Evolutionary conservation across 2,113 vertebrate genomes (phyloP).

Genomic region (Beaufortia kweichowensis): DNA sequence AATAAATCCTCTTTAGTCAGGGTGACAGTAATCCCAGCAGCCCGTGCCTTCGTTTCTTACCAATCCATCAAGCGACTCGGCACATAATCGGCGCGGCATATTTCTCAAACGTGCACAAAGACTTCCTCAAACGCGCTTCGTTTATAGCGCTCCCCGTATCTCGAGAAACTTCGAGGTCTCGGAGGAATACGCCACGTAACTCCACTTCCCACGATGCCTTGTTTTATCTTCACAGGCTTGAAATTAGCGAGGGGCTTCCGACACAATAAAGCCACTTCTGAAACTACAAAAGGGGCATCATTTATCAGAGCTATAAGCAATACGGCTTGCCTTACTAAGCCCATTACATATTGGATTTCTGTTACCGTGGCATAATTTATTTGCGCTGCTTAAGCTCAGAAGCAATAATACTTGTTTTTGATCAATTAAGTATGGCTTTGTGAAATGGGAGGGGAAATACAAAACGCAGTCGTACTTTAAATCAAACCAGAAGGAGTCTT

Average conservation of each 20-base stretch:
- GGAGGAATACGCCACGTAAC: conserved; percentile 47
- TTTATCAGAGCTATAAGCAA: conserved; percentile 57
- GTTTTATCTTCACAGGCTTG: conserved; percentile 57
- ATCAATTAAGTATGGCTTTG: conserved; percentile 56
- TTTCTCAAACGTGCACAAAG: conserved; percentile 53
- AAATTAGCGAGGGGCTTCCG: conserved; percentile 54
- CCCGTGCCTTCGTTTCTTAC: conserved; percentile 53
- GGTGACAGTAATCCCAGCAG: conserved; percentile 59
- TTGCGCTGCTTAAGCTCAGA: conserved; percentile 46
- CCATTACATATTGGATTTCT: conserved; percentile 55
- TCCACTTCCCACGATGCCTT: conserved; percentile 50
- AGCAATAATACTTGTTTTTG: conserved; percentile 57
- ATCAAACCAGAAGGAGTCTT: neutral
- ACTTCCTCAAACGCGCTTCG: conserved; percentile 40
- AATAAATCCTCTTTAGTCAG: conserved; percentile 61
- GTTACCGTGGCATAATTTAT: conserved; percentile 49
- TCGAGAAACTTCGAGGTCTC: conserved; percentile 48
- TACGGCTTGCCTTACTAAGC: conserved; percentile 54
- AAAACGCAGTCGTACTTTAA: conserved; percentile 23
- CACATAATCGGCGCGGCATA: conserved; percentile 54
- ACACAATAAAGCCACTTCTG: conserved; percentile 51
- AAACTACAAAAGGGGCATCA: conserved; percentile 43
- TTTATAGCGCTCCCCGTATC: conserved; percentile 8
- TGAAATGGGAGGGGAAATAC: conserved; percentile 43
- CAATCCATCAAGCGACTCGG: conserved; percentile 56